These are phyloP conservation scores for Lasioglossum villosulum DNA, from an alignment of 2,888 invertebrate genomes.

Conservation along the genomic window DNA sequence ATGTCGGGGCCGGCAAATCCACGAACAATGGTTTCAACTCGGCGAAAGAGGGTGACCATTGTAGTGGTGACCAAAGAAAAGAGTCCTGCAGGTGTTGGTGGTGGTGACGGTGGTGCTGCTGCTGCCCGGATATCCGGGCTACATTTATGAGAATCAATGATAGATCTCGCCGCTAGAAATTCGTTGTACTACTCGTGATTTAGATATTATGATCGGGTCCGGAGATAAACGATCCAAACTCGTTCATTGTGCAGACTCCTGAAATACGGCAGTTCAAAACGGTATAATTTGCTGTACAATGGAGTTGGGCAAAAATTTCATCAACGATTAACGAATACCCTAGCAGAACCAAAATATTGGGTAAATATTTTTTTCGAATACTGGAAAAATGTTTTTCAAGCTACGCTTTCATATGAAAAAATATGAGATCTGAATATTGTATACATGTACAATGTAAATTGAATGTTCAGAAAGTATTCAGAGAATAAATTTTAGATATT, in stretches of 20 bases:
- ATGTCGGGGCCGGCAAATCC: constrained; percentile 58
- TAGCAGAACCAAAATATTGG: too few species aligned
- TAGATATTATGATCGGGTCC: neutral
- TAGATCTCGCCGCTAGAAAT: neutral
- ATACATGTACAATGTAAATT: too few species aligned
- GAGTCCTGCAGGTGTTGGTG: constrained; percentile 38
- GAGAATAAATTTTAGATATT: too few species aligned
- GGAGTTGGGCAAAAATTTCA: too few species aligned
- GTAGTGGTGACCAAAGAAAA: constrained; percentile 21
- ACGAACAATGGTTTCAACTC: constrained; percentile 54
- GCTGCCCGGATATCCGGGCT: constrained; percentile 35
- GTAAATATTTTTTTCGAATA: too few species aligned
- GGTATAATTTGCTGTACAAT: neutral
- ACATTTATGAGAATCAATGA: constrained; percentile 21
- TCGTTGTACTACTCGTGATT: neutral
- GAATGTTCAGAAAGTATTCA: too few species aligned
- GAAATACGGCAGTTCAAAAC: too few species aligned
- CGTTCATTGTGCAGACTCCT: neutral
- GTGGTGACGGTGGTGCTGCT: constrained; percentile 30
- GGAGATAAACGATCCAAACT: neutral
- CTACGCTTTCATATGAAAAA: too few species aligned
- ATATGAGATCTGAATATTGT: too few species aligned
- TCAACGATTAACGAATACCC: too few species aligned
- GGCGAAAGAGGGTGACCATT: constrained; percentile 43
- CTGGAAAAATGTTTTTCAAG: too few species aligned